Evolutionary conservation across 1,140 invertebrate species (phyloP).

Genomic region (Neoseiulus cucumeris): DNA sequence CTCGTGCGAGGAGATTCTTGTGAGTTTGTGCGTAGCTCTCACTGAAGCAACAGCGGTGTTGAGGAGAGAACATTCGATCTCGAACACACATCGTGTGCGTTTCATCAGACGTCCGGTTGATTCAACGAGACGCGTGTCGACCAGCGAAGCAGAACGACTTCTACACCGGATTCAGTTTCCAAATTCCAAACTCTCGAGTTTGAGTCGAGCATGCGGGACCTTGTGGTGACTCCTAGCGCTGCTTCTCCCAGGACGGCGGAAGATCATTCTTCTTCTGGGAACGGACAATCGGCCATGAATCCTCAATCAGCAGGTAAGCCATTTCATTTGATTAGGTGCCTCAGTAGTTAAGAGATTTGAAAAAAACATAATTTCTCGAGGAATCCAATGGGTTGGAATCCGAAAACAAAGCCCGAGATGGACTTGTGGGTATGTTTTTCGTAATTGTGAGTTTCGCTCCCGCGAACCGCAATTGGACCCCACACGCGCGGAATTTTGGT

Average conservation of each 20-base stretch:
- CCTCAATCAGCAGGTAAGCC: neutral
- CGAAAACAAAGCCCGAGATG: neutral
- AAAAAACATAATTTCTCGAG: neutral
- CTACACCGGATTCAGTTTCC: neutral
- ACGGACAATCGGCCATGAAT: neutral
- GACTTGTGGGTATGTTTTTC: neutral
- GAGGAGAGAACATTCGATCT: too few species aligned
- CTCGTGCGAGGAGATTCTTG: too few species aligned
- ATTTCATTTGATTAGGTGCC: neutral
- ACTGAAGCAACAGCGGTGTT: too few species aligned
- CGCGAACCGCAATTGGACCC: too few species aligned
- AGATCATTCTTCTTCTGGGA: neutral
- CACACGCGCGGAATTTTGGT: too few species aligned
- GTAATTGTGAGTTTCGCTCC: too few species aligned
- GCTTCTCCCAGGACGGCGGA: neutral
- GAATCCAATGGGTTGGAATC: neutral
- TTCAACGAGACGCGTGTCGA: neutral
- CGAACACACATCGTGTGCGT: too few species aligned
- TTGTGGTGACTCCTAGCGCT: neutral
- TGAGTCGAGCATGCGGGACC: neutral
- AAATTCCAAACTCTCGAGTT: neutral
- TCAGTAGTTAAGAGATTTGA: neutral
- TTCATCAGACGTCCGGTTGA: too few species aligned
- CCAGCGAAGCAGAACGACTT: neutral
- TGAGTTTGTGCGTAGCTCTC: too few species aligned